Evolutionary conservation across 1,140 invertebrate genomes (phyloP), one percentile per base, ranked within the genome.

Genomic region (Philotrypesis tridentata): DNA sequence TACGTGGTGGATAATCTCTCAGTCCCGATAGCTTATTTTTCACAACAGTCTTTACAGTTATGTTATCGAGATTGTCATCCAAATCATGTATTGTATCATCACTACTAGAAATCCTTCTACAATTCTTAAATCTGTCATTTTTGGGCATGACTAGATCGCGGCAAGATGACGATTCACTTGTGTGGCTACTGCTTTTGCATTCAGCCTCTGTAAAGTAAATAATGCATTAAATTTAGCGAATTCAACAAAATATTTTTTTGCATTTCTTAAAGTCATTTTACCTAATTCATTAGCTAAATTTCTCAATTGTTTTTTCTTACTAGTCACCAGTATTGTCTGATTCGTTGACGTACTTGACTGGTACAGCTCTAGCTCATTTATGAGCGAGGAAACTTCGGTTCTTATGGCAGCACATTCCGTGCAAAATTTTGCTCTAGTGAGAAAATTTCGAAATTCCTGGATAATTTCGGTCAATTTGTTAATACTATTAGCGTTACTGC

Each of bases 1-100:
- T 90, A 1, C 90, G 87, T 2, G 90, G 90, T 31, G 90, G 89
- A 82, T 90, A 91, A 84, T 92, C 91, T 43, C 90, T 80, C 9
- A 91, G 85, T 61, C 87, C 88, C 5, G 85, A 85, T n/a, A 83
- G 85, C 67, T 89, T 90, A n/a, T 82, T 89, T 78, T 89, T 88
- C 8, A 80, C 71, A 0, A 48, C 29, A 79, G 33, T 85, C n/a
- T 79, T 88, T 89, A 60, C 17, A 65, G 87, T 86, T 23, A 80
- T 74, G 83, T 82, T 82, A 48, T 84, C 84, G 8, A 87, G 80
- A 82, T 85, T 85, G 43, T 84, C 84, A 40, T 88, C 85, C 6
- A 85, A 37, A 83, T 86, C 82, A 23, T 82, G 79, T 61, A 85
- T 85, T 37, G 83, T 83, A 27, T 88, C 87, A 43, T 89, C 87